A percentile compares a stretch with the other conserved stretches of the same genome.
Evolutionary conservation across 2,888 invertebrate genomes (phyloP).

Genomic region (Acanthosepion esculentum): DNA sequence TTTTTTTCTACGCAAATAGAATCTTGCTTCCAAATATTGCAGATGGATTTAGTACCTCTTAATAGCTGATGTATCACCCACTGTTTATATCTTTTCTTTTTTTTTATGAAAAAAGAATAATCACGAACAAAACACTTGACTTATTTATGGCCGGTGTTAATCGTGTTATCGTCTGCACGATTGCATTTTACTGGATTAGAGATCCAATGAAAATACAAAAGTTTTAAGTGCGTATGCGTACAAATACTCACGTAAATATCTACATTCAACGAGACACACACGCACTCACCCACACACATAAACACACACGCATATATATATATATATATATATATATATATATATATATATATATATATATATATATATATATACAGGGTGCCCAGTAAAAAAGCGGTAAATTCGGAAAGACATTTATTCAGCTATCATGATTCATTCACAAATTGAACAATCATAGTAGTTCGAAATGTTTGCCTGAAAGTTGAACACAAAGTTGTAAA

Average conservation of each 20-base stretch:
- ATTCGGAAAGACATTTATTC: too few species aligned
- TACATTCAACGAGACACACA: too few species aligned
- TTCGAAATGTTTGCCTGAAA: too few species aligned
- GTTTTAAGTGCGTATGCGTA: too few species aligned
- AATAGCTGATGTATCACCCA: background rate
- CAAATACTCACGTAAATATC: too few species aligned
- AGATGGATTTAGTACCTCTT: background rate
- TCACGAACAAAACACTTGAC: background rate
- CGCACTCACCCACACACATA: too few species aligned
- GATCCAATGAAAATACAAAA: too few species aligned
- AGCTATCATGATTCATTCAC: too few species aligned
- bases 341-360: background rate
- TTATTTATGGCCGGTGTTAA: background rate
- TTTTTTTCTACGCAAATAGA: background rate
- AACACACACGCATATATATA: too few species aligned
- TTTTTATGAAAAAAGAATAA: background rate
- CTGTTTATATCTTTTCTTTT: background rate
- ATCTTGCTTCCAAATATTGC: background rate
- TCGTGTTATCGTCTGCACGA: background rate
- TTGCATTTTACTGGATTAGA: background rate
- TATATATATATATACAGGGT: background rate
- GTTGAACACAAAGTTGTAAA: too few species aligned
- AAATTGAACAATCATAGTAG: too few species aligned
- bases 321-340: background rate
- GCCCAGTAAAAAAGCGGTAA: too few species aligned